Conservation (phyloP, 2,888 invertebrate genomes). For the Microctonus hyperodae region DNA sequence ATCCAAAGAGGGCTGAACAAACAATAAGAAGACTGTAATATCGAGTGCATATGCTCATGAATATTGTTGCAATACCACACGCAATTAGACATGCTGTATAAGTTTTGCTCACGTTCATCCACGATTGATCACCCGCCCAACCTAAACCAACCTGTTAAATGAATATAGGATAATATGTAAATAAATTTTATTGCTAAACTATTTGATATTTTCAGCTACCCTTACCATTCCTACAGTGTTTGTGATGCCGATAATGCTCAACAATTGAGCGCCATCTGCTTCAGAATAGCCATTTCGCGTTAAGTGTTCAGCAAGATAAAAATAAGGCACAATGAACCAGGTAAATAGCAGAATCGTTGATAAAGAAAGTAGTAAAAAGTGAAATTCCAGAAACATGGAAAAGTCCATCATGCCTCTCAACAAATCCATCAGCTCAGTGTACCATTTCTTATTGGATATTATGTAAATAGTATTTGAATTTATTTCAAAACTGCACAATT, state of each 20-base stretch:
- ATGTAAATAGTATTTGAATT: not conserved
- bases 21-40: conserved; percentile 65
- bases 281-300: conserved; percentile 74
- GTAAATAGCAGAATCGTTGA: conserved; percentile 89
- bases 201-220: too few relatives aligned
- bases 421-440: conserved; percentile 71
- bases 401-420: conserved; percentile 81
- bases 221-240: conserved; percentile 90
- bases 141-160: conserved; percentile 76
- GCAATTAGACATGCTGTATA: conserved; percentile 81
- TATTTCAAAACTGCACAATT: not conserved
- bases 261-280: conserved; percentile 77
- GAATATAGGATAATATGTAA: conserved; percentile 25
- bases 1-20: conserved; percentile 77
- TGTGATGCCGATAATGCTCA: conserved; percentile 87
- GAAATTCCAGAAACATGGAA: conserved; percentile 77
- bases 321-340: conserved; percentile 96
- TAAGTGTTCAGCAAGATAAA: conserved; percentile 89
- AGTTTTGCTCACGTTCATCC: conserved; percentile 82
- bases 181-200: conserved; percentile 3
- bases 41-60: conserved; percentile 68
- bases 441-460: conserved; percentile 71
- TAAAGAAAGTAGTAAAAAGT: conserved; percentile 81
- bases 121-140: conserved; percentile 86
- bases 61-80: conserved; percentile 71